Percentiles rank a stretch among this genome's conserved stretches.
Conservation (phyloP, 92 coral and sea anemone species). For the Porites cylindrica region DNA sequence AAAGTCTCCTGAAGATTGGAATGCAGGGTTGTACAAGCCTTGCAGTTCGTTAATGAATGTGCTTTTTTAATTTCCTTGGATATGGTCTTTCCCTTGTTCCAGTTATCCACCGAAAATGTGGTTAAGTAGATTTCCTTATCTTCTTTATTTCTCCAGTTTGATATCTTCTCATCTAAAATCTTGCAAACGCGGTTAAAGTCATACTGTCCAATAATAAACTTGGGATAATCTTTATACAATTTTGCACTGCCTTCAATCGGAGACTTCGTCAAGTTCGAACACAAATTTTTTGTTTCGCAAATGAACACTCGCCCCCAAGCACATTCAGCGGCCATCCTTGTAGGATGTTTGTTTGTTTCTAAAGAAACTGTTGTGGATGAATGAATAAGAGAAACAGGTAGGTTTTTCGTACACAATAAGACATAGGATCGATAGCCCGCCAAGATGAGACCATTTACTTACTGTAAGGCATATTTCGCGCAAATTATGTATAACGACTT, state of each 20-base stretch:
- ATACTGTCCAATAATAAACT: slow-evolving; percentile 7
- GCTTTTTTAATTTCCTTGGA: slow-evolving; percentile 31
- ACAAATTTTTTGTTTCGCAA: slow-evolving; percentile 41
- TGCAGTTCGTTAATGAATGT: slow-evolving; percentile 44
- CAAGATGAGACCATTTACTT: too few relatives aligned
- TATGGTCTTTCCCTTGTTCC: slow-evolving; percentile 34
- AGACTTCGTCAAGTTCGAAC: slow-evolving; percentile 33
- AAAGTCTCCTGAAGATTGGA: slow-evolving; percentile 35
- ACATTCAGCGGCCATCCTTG: slow-evolving; percentile 55
- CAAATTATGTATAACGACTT: too few relatives aligned
- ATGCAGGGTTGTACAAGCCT: slow-evolving; percentile 28
- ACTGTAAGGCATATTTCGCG: too few relatives aligned
- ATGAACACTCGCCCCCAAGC: slow-evolving; percentile 61
- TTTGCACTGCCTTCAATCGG: slow-evolving; percentile 36
- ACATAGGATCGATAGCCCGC: too few relatives aligned
- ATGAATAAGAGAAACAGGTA: neutral
- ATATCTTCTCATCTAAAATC: slow-evolving; percentile 20
- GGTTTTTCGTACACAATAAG: too few relatives aligned
- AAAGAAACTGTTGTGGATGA: slow-evolving; percentile 16
- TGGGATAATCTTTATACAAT: slow-evolving; percentile 24
- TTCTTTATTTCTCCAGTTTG: slow-evolving; percentile 30
- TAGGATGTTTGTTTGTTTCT: slow-evolving; percentile 31
- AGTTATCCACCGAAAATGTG: slow-evolving; percentile 33
- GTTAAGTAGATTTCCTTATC: slow-evolving; percentile 38
- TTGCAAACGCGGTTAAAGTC: slow-evolving; percentile 29